These are phyloP conservation scores for Lepidothrix coronata DNA, from an alignment of 2,113 vertebrate species.

Conservation along the genomic window DNA sequence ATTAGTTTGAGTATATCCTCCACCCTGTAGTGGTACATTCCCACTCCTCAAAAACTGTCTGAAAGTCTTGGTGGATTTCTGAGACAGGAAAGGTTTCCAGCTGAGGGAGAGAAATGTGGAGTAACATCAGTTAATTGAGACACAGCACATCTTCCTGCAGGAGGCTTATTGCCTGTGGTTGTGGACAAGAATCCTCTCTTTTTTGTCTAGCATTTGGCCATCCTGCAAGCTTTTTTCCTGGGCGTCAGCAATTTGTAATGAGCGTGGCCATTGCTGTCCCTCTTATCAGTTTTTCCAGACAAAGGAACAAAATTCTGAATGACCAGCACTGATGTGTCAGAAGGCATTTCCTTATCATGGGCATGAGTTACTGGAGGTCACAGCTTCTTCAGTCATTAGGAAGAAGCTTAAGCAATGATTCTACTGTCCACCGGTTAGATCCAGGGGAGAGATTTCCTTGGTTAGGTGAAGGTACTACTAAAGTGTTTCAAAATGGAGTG, in stretches of 20 bases:
- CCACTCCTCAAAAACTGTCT: background rate
- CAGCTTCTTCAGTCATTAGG: background rate
- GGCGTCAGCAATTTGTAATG: background rate
- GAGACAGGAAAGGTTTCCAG: background rate
- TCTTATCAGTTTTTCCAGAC: conserved; percentile 52
- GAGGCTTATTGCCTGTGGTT: background rate
- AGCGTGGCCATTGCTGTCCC: background rate
- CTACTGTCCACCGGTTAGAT: background rate
- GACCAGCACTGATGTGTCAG: conserved; percentile 21
- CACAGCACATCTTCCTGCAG: accelerated
- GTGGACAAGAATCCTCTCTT: background rate
- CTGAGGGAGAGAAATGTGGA: background rate
- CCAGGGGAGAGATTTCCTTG: background rate
- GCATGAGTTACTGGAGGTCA: background rate
- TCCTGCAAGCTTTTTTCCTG: background rate
- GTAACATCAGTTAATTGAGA: background rate
- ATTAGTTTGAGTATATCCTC: background rate
- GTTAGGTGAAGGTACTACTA: background rate
- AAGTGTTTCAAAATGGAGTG: background rate
- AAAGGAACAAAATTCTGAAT: conserved; percentile 54
- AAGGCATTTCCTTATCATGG: conserved; percentile 59
- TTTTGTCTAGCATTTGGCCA: background rate
- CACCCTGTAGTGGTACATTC: background rate
- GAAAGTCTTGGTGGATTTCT: background rate
- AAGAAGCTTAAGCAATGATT: conserved; percentile 10